phyloP scores from a whole-genome alignment of 23 tunicate genomes.

The Halocynthia aurantium region DNA sequence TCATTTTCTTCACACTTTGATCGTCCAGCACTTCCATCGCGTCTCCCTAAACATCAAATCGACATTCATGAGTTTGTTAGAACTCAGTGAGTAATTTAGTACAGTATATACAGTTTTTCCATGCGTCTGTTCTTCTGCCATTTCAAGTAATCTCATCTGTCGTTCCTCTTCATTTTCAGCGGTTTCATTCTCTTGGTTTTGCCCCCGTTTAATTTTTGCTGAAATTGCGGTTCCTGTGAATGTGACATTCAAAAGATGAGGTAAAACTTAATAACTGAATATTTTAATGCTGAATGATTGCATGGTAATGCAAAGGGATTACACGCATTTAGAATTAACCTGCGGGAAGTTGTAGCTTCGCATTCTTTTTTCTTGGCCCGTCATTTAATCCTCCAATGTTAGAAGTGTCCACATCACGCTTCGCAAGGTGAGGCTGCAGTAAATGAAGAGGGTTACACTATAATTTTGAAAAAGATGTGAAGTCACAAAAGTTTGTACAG shows the following conservation, averaged over 20 bases:
- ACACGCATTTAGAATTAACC: not conserved
- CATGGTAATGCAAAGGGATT: too few species aligned
- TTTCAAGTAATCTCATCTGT: conserved; percentile 82
- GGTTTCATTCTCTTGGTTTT: not conserved
- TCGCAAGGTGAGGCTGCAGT: conserved; percentile 19
- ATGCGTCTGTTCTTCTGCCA: conserved; percentile 78
- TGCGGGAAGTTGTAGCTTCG: conserved; percentile 48
- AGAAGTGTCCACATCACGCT: conserved; percentile 58
- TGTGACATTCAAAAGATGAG: too few species aligned
- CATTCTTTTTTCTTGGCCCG: conserved; percentile 56
- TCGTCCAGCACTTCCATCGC: conserved; percentile 65
- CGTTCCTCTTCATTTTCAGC: conserved; percentile 79
- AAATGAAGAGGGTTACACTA: too few species aligned
- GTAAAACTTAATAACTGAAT: too few species aligned
- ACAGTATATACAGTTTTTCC: not conserved
- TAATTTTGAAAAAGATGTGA: too few species aligned
- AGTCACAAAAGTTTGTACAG: too few species aligned
- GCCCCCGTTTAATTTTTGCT: conserved; percentile 25
- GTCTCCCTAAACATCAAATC: conserved; percentile 13
- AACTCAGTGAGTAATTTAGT: too few species aligned
- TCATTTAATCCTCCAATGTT: conserved; percentile 27
- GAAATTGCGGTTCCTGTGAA: conserved; percentile 22
- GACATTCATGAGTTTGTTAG: conserved; percentile 30
- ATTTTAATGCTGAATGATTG: too few species aligned
- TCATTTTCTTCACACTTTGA: conserved; percentile 71